Conservation (phyloP, 2,797 vertebrate species). For the Babyrousa celebensis region DNA sequence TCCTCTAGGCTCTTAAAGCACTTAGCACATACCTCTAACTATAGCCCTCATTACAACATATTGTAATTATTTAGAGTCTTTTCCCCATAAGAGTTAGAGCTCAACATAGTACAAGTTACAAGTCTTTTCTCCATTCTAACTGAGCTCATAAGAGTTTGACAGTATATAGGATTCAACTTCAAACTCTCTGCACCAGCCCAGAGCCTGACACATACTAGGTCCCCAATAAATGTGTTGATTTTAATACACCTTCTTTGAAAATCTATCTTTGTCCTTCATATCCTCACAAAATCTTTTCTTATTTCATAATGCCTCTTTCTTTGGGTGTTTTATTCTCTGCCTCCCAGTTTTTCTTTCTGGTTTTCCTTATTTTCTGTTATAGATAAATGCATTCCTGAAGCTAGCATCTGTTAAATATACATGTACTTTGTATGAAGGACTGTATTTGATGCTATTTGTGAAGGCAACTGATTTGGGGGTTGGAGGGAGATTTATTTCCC, state of each 20-base stretch:
- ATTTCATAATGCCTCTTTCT: constrained; percentile 33
- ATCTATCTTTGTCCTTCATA: not conserved
- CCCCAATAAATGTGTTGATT: not conserved
- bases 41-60: constrained; percentile 4
- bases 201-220: not conserved
- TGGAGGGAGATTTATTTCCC: constrained; percentile 2
- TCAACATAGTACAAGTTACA: not conserved
- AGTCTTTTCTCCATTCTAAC: not conserved
- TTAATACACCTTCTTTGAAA: constrained; percentile 48
- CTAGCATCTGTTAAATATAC: not conserved
- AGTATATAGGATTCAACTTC: not conserved
- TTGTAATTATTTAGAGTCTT: constrained; percentile 29
- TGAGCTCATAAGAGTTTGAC: not conserved
- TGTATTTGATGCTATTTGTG: not conserved
- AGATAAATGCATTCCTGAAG: not conserved
- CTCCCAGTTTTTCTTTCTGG: not conserved
- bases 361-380: constrained; percentile 41
- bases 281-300: not conserved
- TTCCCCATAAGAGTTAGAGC: not conserved
- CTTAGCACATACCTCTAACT: not conserved
- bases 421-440: not conserved
- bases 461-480: not conserved
- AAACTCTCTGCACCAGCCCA: not conserved
- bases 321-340: constrained; percentile 28
- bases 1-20: constrained; percentile 31